Evolutionary conservation across 64 coral and sea anemone species (phyloP).

Genomic region (Porites australiensis): DNA sequence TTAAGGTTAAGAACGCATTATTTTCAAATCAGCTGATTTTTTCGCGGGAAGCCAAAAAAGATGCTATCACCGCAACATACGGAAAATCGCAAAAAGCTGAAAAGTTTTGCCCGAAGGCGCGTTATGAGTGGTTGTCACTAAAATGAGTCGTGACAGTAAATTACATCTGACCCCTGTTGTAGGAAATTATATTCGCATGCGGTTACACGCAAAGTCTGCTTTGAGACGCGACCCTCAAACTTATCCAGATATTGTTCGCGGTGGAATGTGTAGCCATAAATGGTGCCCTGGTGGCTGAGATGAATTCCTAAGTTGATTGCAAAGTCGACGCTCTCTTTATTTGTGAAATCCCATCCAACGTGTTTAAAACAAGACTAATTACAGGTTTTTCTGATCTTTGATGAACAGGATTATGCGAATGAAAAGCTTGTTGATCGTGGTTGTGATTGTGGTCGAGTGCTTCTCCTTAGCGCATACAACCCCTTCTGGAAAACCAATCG

Average conservation of each 20-base stretch:
- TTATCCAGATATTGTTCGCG: slow-evolving; percentile 8
- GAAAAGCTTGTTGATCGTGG: slow-evolving; percentile 20
- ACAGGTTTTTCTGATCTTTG: not conserved
- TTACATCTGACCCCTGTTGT: not conserved
- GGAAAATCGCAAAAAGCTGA: not conserved
- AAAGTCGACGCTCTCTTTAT: not conserved
- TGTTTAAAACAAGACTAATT: slow-evolving; percentile 19
- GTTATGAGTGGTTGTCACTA: not conserved
- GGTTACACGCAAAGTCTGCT: slow-evolving; percentile 32
- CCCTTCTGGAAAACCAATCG: slow-evolving; percentile 20
- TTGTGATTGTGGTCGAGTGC: not conserved
- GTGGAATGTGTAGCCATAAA: slow-evolving; percentile 25
- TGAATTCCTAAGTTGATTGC: slow-evolving; percentile 25
- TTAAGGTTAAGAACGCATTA: not conserved
- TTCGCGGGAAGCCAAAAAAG: not conserved
- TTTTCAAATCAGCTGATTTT: not conserved
- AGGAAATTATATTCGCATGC: slow-evolving; percentile 31
- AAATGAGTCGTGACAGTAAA: slow-evolving; percentile 32
- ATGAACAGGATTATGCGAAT: slow-evolving; percentile 12
- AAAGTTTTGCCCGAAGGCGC: not conserved
- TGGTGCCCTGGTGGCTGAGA: not conserved
- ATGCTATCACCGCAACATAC: not conserved
- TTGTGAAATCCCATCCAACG: not conserved
- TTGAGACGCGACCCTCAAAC: not conserved
- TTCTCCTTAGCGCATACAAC: not conserved